Base-by-base conservation (phyloP, 2,888 invertebrate species). In the Melanchra persicariae region DNA sequence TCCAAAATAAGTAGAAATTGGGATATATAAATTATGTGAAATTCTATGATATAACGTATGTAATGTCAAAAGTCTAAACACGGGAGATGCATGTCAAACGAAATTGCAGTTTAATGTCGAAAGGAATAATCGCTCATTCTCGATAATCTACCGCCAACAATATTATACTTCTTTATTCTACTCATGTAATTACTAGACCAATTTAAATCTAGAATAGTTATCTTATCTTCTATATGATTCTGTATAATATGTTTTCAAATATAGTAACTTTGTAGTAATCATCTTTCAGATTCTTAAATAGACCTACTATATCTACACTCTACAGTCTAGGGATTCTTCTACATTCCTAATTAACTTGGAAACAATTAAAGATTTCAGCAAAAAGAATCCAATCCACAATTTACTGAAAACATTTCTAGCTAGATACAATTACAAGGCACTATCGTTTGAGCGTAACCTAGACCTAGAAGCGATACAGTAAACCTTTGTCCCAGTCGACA, bases 361-460 rank as follows among this genome's bases (percentile, higher is more conserved):
- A n/a, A n/a, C n/a, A n/a, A n/a, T n/a, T 3, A 51, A 34, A n/a
- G 17, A 22, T 34, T 24, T n/a, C 17, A 22, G 7, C 17, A 37
- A 52, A n/a, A 26, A 5, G 0, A 47, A 45, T 8, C 0, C 7
- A 70, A 22, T 2, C 19, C 22, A 2, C 10, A 10, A 24, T 30
- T 6, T 12, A 30, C 37, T 19, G 26, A 51, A 26, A 34, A n/a
- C n/a, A 62, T 34, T 26, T 26, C 7, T 26, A 75, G 19, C 30
- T 40, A 22, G 3, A 61, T 0, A 22, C 8, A 47, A 57, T 4
- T n/a, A 61, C 12, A 12, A 52, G 22, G 37, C 43, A 54, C 43
- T 66, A 54, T 52, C 49, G 8, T 66, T 45, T 59, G 62, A 62
- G 54, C 66, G 12, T 9, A 55, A 59, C 78, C 59, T 77, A 78